Conservation (phyloP, 1,140 invertebrate genomes). For the Rhopalosiphum padi region DNA sequence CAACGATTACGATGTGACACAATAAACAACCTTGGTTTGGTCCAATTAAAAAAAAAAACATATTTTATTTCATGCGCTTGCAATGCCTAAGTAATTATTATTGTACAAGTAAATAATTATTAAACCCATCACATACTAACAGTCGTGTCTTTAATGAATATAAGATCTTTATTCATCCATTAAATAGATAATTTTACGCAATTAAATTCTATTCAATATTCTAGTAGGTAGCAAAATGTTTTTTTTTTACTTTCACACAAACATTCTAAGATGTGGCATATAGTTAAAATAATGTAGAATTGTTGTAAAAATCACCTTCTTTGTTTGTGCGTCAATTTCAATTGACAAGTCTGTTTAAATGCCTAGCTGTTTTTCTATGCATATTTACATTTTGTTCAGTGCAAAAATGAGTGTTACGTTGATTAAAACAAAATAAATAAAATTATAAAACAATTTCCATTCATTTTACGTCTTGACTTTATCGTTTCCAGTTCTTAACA, state of each 20-base stretch:
- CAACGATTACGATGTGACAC: neutral
- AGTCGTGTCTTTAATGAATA: neutral
- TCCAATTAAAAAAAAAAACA: constrained; percentile 19
- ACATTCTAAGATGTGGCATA: neutral
- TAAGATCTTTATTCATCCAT: constrained; percentile 1
- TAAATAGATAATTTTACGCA: neutral
- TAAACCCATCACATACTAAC: neutral
- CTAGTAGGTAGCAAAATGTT: neutral
- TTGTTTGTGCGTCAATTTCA: neutral
- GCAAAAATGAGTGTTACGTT: neutral
- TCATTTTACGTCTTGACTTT: too few relatives aligned
- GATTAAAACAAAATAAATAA: neutral
- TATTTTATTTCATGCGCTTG: neutral
- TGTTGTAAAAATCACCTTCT: neutral
- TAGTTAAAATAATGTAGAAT: neutral
- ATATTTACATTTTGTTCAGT: neutral
- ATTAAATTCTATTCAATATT: neutral
- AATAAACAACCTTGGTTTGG: constrained; percentile 13
- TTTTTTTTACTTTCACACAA: neutral
- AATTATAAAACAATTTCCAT: neutral
- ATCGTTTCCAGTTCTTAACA: neutral
- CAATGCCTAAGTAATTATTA: neutral
- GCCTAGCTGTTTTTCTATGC: neutral
- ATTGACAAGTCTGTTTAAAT: neutral
- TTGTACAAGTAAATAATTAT: neutral